Percentiles rank a stretch among this genome's conserved stretches.
Evolutionary conservation across 2,113 vertebrate genomes (phyloP).

Genomic region (Poicephalus meyeri): DNA sequence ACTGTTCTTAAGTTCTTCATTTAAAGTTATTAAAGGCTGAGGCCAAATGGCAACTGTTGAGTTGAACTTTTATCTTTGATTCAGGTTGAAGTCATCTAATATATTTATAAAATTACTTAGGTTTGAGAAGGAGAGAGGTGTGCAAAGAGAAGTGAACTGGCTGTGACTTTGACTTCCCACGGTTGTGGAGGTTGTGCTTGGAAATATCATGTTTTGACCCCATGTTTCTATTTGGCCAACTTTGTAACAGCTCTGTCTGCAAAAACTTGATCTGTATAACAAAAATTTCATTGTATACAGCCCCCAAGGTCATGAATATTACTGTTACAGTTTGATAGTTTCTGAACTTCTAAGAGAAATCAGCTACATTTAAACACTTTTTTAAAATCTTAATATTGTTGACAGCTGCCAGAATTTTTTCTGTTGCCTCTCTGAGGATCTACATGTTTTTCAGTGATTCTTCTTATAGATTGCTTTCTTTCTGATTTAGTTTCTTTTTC

Average conservation of each 20-base stretch:
- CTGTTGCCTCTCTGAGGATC: neutral
- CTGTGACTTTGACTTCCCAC: neutral
- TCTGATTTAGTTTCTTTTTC: neutral
- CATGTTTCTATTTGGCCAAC: neutral
- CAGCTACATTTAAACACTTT: neutral
- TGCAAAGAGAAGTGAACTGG: neutral
- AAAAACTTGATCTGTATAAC: neutral
- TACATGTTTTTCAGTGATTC: slow-evolving; percentile 7
- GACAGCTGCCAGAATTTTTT: slow-evolving; percentile 16
- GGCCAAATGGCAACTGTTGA: neutral
- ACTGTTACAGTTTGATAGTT: neutral
- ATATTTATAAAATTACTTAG: neutral
- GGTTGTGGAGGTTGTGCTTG: neutral
- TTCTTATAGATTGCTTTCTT: slow-evolving; percentile 9
- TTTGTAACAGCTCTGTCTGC: neutral
- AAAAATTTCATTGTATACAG: neutral
- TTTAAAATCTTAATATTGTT: neutral
- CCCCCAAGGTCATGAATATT: neutral
- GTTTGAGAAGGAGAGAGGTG: neutral
- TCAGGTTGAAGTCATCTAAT: neutral
- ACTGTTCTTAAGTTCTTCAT: neutral
- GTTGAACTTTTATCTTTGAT: neutral
- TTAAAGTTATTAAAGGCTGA: neutral
- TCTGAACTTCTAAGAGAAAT: neutral
- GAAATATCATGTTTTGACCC: neutral